A percentile compares a stretch with the other conserved stretches of the same genome.
Evolutionary conservation across 2,888 invertebrate genomes (phyloP).

Genomic region (Cerastoderma edule): DNA sequence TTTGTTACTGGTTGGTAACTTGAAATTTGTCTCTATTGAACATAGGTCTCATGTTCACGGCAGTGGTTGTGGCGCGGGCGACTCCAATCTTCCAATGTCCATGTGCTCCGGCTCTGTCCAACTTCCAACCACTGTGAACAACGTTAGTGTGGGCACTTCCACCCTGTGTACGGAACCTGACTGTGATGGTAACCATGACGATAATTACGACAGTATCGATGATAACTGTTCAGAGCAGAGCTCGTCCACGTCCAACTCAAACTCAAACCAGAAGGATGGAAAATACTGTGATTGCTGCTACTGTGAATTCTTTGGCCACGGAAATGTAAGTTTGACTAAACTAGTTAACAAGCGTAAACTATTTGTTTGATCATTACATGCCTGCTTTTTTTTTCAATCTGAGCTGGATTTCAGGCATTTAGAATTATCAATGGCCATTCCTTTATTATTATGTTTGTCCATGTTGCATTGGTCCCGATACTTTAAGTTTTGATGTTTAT

Average conservation of each 20-base stretch:
- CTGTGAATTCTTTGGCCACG: slow-evolving; percentile 92
- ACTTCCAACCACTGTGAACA: slow-evolving; percentile 73
- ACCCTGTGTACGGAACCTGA: slow-evolving; percentile 75
- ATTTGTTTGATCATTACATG: too few relatives aligned
- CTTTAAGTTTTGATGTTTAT: too few relatives aligned
- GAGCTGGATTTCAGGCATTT: too few relatives aligned
- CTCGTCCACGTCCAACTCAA: slow-evolving; percentile 84
- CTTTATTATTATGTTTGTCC: too few relatives aligned
- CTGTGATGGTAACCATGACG: slow-evolving; percentile 79
- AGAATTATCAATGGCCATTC: too few relatives aligned
- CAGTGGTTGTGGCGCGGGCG: not conserved
- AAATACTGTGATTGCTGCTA: slow-evolving; percentile 90
- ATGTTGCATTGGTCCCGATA: too few relatives aligned
- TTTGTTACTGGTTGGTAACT: too few relatives aligned
- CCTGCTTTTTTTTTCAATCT: too few relatives aligned
- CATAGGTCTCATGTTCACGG: slow-evolving; percentile 5
- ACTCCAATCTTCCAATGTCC: slow-evolving; percentile 20
- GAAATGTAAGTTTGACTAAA: slow-evolving; percentile 86
- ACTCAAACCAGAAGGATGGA: slow-evolving; percentile 84
- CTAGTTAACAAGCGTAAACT: not conserved
- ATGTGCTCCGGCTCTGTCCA: slow-evolving; percentile 64
- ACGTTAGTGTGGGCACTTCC: slow-evolving; percentile 78
- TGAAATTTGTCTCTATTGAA: too few relatives aligned
- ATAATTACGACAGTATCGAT: slow-evolving; percentile 81
- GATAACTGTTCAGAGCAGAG: slow-evolving; percentile 85